Base-by-base conservation (phyloP, 2,797 vertebrate genomes). In the Acipenser ruthenus region DNA sequence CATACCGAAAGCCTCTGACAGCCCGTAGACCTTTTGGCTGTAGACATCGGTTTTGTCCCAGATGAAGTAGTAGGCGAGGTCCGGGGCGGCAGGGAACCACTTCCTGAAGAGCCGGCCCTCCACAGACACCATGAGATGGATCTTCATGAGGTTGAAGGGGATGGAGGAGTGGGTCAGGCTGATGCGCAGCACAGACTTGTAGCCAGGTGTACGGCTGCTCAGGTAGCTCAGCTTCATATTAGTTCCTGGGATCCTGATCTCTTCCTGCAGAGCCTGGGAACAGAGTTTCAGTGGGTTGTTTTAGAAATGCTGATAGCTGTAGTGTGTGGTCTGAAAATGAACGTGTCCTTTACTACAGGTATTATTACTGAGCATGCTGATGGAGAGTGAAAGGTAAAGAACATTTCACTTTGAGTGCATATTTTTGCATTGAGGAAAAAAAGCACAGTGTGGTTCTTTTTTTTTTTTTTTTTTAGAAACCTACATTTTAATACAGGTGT, bases 11-110 rank as follows among this genome's bases (percentile, higher is more conserved):
- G 95, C 94, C 82, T 98, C 95, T 0, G 96, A 97, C 60, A 98
- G 80, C 15, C 96, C 97, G 0, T 94, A 94, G 72, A 99, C 96
- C 77, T 98, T 99, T 85, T 99, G 97, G 80, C 93, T 95, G 87
- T 99, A 99, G 70, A 99, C 95, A 0, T 99, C 96, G 0, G 95
- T 92, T 80, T 99, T 99, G 84, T 99, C 96, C 97, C 97, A 99
- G 72, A 97, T 83, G 74, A 98, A 99, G 74, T 95, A 92, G 67
- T 98, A 98, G 0, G 88, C 87, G 5, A 99, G 88, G 82, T 96
- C 94, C 0, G 96, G 95, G 1, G 91, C 86, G 0, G 96, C 94
- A 0, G 97, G 91, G 75, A 99, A 99, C 95, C 95, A 97, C 77
- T 95, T 98, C 67, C 95, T 85, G 86, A 96, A 97, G 63, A 99